Conservation (phyloP, 2,888 invertebrate genomes). For the Polyploca ridens region DNA sequence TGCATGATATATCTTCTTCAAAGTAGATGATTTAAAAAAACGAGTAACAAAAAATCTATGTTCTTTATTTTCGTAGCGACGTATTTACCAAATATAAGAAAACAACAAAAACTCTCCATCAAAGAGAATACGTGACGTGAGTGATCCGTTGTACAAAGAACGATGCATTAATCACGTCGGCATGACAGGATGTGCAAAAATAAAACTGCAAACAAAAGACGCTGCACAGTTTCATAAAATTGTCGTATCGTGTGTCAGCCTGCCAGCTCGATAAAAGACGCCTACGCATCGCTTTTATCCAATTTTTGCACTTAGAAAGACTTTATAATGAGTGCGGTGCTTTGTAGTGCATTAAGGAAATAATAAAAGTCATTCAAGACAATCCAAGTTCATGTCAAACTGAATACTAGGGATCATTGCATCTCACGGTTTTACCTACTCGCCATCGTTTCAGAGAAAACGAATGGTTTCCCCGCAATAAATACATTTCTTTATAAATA, state of each 20-base stretch:
- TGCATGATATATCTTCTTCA: not conserved
- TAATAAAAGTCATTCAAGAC: too few relatives aligned
- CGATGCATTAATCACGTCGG: conserved; percentile 4
- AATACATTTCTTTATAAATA: too few relatives aligned
- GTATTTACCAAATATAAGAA: not conserved
- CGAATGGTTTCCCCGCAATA: too few relatives aligned
- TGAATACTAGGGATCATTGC: too few relatives aligned
- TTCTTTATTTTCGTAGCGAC: not conserved
- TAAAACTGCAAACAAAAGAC: conserved; percentile 8
- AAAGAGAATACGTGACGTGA: conserved; percentile 9
- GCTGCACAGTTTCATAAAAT: conserved; percentile 4
- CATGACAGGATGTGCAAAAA: conserved; percentile 9
- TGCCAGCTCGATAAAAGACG: not conserved
- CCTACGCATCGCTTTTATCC: not conserved
- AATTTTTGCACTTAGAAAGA: not conserved
- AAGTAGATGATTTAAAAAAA: not conserved
- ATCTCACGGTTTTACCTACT: not conserved
- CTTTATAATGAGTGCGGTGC: not conserved
- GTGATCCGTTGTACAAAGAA: not conserved
- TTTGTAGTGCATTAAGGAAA: not conserved
- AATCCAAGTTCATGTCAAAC: too few relatives aligned
- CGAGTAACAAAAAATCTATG: not conserved
- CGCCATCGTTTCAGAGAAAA: not conserved
- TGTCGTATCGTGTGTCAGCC: not conserved
- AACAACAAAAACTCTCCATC: conserved; percentile 7